Conservation (phyloP, 35 echinoderm and acorn worm genomes). For the Hemicentrotus pulcherrimus region DNA sequence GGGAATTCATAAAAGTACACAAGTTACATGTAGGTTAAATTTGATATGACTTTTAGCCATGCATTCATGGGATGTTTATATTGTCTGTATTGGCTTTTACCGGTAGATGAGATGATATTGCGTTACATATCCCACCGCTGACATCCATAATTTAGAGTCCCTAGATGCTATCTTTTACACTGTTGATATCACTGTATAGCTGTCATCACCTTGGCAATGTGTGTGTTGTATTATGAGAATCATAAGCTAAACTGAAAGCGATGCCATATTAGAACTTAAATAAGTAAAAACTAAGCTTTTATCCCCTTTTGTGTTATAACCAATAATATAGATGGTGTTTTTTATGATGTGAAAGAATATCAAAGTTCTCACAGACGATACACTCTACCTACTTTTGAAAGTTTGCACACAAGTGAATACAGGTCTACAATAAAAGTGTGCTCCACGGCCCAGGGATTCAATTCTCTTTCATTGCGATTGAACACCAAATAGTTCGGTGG, state of each 20-base stretch:
- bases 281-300: neutral
- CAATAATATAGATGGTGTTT: neutral
- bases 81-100: neutral
- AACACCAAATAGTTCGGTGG: neutral
- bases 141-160: constrained; percentile 1
- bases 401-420: too few species aligned
- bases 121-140: neutral
- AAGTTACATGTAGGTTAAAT: neutral
- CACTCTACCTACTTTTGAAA: neutral
- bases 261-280: neutral
- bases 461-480: neutral
- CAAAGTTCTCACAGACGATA: neutral
- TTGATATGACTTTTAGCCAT: constrained; percentile 6
- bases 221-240: neutral
- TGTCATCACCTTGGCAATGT: neutral
- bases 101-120: neutral
- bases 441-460: neutral
- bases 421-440: neutral
- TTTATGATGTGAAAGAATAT: neutral
- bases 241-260: neutral
- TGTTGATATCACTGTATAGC: neutral
- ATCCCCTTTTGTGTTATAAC: neutral
- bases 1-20: neutral
- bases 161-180: neutral
- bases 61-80: neutral